Conservation (phyloP, 2,888 invertebrate species). For the Tinea pellionella region DNA sequence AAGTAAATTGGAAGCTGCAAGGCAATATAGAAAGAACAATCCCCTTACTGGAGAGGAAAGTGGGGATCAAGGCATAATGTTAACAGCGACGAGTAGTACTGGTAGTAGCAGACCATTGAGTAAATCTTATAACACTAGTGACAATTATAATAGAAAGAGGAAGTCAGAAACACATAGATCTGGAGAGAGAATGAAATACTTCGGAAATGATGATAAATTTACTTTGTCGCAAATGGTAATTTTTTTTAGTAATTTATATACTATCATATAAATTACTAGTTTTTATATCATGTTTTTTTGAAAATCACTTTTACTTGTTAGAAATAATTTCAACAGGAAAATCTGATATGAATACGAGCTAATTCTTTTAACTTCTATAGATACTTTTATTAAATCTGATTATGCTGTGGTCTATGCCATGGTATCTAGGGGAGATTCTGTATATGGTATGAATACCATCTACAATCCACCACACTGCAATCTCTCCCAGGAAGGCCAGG, state of each 20-base stretch:
- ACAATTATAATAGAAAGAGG: constrained; percentile 58
- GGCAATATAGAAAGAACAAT: constrained; percentile 60
- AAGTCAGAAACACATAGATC: constrained; percentile 78
- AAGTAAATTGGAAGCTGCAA: constrained; percentile 77
- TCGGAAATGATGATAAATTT: constrained; percentile 90
- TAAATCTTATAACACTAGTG: constrained; percentile 47
- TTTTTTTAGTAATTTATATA: constrained; percentile 15
- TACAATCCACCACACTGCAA: too few species aligned
- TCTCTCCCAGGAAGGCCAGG: too few species aligned
- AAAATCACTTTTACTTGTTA: too few species aligned
- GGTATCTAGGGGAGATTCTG: too few species aligned
- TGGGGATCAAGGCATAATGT: constrained; percentile 68
- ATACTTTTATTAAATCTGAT: too few species aligned
- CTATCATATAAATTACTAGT: too few species aligned
- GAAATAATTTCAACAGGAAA: too few species aligned
- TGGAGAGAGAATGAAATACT: constrained; percentile 83
- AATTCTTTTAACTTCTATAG: too few species aligned
- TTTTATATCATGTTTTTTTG: too few species aligned
- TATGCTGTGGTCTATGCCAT: too few species aligned
- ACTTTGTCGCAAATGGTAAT: constrained; percentile 85
- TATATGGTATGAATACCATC: too few species aligned
- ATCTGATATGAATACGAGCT: too few species aligned
- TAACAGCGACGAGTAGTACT: constrained; percentile 75
- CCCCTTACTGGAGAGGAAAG: constrained; percentile 33
- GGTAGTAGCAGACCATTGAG: constrained; percentile 77